These are phyloP conservation scores for Drosophila subsilvestris DNA, from an alignment of 2,888 invertebrate species.

Conservation along the genomic window DNA sequence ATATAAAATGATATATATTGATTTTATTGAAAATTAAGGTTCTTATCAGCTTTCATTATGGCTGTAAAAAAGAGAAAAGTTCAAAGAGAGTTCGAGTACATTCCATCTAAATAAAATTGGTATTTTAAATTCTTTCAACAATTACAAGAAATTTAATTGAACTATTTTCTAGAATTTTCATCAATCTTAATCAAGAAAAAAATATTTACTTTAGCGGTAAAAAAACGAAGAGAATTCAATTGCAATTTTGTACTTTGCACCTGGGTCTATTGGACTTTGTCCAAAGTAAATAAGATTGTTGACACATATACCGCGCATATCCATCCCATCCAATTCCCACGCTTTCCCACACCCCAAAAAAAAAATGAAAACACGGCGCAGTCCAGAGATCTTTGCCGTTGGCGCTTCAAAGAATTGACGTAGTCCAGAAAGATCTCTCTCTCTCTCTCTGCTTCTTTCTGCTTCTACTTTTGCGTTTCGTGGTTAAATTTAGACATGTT, in stretches of 20 bases:
- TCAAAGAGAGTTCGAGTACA: neutral
- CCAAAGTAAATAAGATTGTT: constrained; percentile 62
- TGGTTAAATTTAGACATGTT: constrained; percentile 27
- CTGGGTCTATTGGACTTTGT: constrained; percentile 58
- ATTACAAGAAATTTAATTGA: neutral
- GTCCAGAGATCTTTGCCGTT: constrained; percentile 25
- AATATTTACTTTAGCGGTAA: constrained; percentile 7
- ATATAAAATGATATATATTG: too few species aligned
- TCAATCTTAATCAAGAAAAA: constrained; percentile 4
- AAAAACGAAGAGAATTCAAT: constrained; percentile 12
- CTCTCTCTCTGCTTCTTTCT: neutral
- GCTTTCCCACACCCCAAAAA: neutral
- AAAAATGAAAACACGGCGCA: constrained; percentile 44
- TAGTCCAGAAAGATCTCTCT: constrained; percentile 27
- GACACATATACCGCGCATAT: constrained; percentile 47
- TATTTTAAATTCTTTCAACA: neutral
- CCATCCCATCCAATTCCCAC: constrained; percentile 18
- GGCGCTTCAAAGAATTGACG: constrained; percentile 52
- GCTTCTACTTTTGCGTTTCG: constrained; percentile 12
- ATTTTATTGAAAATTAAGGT: too few species aligned
- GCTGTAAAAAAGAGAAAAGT: neutral
- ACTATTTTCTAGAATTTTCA: neutral
- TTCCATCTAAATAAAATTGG: neutral
- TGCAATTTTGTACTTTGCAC: constrained; percentile 44
- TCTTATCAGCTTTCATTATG: too few species aligned